phyloP scores from a whole-genome alignment of 1,140 invertebrate genomes.

The Hirudo medicinalis region DNA sequence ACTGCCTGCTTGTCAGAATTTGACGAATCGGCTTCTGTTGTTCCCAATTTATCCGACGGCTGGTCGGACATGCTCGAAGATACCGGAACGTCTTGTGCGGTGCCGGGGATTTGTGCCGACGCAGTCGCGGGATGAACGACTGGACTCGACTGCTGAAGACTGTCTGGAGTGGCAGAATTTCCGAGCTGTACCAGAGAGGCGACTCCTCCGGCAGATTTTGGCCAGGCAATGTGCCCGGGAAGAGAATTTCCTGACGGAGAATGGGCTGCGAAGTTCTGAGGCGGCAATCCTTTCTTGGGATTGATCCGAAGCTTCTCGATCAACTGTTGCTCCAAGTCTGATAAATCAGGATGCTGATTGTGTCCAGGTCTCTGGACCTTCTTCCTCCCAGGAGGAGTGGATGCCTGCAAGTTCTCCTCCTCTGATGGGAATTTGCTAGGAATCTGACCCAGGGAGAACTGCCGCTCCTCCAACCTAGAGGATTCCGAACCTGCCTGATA shows the following conservation, averaged over 20 bases:
- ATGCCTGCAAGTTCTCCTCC: too few relatives aligned
- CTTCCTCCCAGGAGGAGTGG: too few relatives aligned
- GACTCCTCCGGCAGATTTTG: neutral
- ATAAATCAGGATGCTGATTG: neutral
- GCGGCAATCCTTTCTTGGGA: neutral
- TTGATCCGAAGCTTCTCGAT: constrained; percentile 12
- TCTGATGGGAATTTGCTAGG: too few relatives aligned
- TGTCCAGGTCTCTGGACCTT: too few relatives aligned
- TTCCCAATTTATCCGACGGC: neutral
- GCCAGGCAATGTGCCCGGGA: neutral
- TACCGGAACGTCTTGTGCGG: too few relatives aligned
- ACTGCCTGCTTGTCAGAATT: neutral
- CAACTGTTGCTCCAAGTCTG: constrained; percentile 7
- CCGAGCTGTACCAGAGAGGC: neutral
- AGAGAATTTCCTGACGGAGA: constrained; percentile 11
- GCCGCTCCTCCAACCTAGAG: too few relatives aligned
- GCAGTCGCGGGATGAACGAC: neutral
- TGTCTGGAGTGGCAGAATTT: neutral
- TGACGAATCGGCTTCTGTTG: neutral
- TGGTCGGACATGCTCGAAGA: neutral
- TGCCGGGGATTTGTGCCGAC: too few relatives aligned
- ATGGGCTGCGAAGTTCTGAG: constrained; percentile 4
- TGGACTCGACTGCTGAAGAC: neutral
- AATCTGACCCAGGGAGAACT: too few relatives aligned
- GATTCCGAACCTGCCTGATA: too few relatives aligned